phyloP scores from a whole-genome alignment of 2,888 invertebrate species.

The Chirona hameri region DNA sequence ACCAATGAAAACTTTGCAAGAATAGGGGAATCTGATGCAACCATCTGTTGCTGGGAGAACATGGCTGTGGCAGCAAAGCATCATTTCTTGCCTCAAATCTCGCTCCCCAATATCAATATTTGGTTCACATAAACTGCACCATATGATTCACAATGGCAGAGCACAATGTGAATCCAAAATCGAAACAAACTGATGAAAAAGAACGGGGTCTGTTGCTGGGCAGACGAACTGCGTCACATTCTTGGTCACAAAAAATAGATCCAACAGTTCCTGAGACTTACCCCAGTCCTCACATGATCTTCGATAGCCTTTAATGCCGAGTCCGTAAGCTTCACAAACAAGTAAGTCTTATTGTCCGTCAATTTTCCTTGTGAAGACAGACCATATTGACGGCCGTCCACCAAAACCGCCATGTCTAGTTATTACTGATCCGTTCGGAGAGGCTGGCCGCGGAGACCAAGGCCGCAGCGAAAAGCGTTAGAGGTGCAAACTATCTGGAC shows the following conservation, averaged over 20 bases:
- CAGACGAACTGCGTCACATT: neutral
- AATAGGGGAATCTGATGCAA: neutral
- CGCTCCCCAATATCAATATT: no score
- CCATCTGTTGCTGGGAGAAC: neutral
- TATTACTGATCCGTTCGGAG: slow-evolving; percentile 22
- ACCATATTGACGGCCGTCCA: slow-evolving; percentile 26
- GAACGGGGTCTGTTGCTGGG: neutral
- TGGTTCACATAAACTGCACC: no score
- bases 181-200: neutral
- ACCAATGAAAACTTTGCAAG: no score
- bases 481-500: neutral
- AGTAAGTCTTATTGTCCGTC: slow-evolving; percentile 3
- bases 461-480: neutral
- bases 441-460: slow-evolving; percentile 2
- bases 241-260: neutral
- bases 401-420: slow-evolving; percentile 29
- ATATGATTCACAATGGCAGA: no score
- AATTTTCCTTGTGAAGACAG: slow-evolving; percentile 24
- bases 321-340: slow-evolving; percentile 26
- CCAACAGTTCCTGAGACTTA: neutral
- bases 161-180: no score
- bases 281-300: slow-evolving; percentile 23
- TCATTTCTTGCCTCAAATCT: no score
- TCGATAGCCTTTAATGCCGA: slow-evolving; percentile 26
- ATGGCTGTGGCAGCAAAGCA: no score